These are phyloP conservation scores for Mythimna lalbum DNA, from an alignment of 2,888 invertebrate genomes.

Conservation along the genomic window DNA sequence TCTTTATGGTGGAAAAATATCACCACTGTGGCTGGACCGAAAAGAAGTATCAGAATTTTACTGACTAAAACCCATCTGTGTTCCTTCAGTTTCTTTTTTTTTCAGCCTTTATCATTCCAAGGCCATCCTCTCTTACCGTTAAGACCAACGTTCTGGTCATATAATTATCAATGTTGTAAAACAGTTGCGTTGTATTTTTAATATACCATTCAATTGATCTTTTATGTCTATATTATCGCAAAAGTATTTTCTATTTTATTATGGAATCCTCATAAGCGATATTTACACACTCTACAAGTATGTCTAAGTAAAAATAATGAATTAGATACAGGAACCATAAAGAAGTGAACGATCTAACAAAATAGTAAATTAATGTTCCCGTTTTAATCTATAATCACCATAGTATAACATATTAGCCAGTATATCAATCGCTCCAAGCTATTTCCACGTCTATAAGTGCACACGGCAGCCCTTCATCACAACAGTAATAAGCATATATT, in stretches of 20 bases:
- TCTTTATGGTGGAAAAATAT: too few relatives aligned
- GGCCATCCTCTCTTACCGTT: too few relatives aligned
- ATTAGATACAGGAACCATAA: slow-evolving; percentile 9
- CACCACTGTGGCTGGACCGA: too few relatives aligned
- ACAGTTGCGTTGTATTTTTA: too few relatives aligned
- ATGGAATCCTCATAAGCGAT: neutral
- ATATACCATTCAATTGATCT: too few relatives aligned
- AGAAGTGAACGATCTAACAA: slow-evolving; percentile 2
- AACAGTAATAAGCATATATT: slow-evolving; percentile 61
- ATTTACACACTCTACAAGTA: neutral
- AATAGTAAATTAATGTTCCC: slow-evolving; percentile 4
- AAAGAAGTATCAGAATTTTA: too few relatives aligned
- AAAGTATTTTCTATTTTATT: neutral
- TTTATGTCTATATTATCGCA: too few relatives aligned
- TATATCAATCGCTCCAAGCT: slow-evolving; percentile 42
- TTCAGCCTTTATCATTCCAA: too few relatives aligned
- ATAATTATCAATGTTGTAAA: too few relatives aligned
- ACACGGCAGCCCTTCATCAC: slow-evolving; percentile 54
- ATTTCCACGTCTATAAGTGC: slow-evolving; percentile 44
- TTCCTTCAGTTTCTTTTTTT: too few relatives aligned
- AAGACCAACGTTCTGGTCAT: too few relatives aligned
- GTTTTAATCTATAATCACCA: slow-evolving; percentile 37
- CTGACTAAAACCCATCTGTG: too few relatives aligned
- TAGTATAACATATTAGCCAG: slow-evolving; percentile 34
- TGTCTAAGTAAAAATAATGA: slow-evolving; percentile 1